These are phyloP conservation scores for Oasisia sp. DNA, from an alignment of 2,888 invertebrate species.

Conservation along the genomic window DNA sequence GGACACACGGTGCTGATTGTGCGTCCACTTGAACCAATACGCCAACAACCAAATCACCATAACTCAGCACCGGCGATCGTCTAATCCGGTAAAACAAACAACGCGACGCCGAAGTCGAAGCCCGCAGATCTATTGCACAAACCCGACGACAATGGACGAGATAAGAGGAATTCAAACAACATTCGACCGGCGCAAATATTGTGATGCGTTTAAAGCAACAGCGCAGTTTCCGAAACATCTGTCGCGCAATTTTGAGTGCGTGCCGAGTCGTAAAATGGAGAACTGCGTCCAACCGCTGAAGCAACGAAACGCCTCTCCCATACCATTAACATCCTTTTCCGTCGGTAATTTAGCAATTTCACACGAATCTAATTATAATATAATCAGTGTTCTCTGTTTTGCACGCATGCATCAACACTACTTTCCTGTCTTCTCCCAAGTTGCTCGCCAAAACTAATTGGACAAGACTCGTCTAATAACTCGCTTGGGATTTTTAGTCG, in stretches of 20 bases:
- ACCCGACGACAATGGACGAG: not conserved
- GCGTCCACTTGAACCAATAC: not conserved
- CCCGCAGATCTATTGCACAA: not conserved
- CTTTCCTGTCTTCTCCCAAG: not conserved
- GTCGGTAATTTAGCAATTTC: not conserved
- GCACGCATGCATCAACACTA: no score
- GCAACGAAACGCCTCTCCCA: not conserved
- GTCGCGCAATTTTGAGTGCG: not conserved
- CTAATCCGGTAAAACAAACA: not conserved
- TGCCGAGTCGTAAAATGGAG: not conserved
- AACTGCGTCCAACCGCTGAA: not conserved
- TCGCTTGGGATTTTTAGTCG: not conserved
- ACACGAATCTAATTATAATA: not conserved
- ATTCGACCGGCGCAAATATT: not conserved
- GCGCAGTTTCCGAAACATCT: constrained; percentile 6
- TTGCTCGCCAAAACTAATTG: not conserved
- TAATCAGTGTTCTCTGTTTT: no score
- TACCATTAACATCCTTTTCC: not conserved
- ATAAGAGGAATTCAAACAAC: constrained; percentile 12
- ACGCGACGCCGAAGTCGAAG: not conserved
- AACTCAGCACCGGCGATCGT: not conserved
- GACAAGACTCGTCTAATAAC: not conserved
- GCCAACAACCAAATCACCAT: not conserved
- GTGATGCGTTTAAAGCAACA: not conserved
- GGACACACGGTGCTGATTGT: not conserved